phyloP scores from a whole-genome alignment of 2,888 invertebrate species.

The Artemia sp. region DNA sequence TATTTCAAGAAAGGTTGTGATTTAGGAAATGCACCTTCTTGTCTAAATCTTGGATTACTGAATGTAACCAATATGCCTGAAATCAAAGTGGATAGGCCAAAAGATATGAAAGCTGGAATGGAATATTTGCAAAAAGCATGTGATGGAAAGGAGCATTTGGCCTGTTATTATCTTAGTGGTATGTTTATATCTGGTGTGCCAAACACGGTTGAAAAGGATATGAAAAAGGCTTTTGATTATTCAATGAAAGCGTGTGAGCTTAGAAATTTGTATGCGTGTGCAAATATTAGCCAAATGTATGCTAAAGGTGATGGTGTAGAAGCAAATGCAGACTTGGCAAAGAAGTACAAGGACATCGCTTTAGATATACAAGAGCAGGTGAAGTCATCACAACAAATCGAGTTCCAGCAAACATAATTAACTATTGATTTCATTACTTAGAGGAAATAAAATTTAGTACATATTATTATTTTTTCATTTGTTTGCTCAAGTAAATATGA shows the following conservation, averaged over 20 bases:
- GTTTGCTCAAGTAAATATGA: too few species aligned
- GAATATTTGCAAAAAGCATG: constrained; percentile 40
- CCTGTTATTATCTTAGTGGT: constrained; percentile 62
- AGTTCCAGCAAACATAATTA: constrained; percentile 23
- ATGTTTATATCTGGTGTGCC: constrained; percentile 58
- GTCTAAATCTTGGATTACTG: constrained; percentile 55
- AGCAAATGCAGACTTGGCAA: constrained; percentile 49
- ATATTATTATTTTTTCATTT: too few species aligned
- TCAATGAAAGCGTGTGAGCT: constrained; percentile 63
- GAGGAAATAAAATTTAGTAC: too few species aligned
- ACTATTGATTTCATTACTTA: too few species aligned
- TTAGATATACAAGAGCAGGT: constrained; percentile 50
- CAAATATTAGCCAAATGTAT: constrained; percentile 75
- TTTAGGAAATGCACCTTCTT: constrained; percentile 48
- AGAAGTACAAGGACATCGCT: constrained; percentile 52
- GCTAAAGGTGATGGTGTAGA: constrained; percentile 63
- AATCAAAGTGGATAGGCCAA: constrained; percentile 17
- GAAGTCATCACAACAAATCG: constrained; percentile 28
- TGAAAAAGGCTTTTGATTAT: constrained; percentile 57
- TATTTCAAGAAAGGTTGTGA: constrained; percentile 67
- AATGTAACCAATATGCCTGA: constrained; percentile 34
- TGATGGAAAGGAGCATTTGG: constrained; percentile 30
- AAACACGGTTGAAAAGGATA: constrained; percentile 41
- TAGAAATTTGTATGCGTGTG: constrained; percentile 71
- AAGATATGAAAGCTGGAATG: constrained; percentile 27